These are phyloP conservation scores for Cepaea hortensis DNA, from an alignment of 2,888 invertebrate species.

Conservation along the genomic window DNA sequence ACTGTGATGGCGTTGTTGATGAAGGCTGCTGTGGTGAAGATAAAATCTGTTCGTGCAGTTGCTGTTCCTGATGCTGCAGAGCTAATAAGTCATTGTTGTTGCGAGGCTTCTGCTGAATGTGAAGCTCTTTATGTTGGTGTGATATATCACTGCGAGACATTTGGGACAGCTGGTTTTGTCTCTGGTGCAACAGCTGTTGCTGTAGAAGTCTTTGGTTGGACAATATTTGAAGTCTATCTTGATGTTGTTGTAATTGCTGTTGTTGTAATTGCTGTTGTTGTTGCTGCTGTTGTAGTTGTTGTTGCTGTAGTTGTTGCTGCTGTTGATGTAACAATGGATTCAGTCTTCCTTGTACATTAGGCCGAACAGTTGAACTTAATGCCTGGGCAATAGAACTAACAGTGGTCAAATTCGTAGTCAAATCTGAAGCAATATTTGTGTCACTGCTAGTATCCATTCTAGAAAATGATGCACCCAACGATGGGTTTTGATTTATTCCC, in stretches of 20 bases:
- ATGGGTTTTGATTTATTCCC: background rate
- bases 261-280: background rate
- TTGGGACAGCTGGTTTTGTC: conserved; percentile 11
- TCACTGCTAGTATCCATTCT: background rate
- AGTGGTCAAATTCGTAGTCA: background rate
- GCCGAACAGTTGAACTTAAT: conserved; percentile 5
- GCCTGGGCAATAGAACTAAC: conserved; percentile 20
- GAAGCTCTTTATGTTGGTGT: background rate
- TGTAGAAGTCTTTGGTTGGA: conserved; percentile 14
- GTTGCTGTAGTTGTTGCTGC: conserved; percentile 10
- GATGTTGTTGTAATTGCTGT: background rate
- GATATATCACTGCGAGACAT: background rate
- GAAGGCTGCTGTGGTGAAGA: conserved; percentile 39
- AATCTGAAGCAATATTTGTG: background rate
- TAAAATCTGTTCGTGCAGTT: conserved; percentile 36
- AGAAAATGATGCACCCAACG: background rate
- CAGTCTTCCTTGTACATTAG: background rate
- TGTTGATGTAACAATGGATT: background rate
- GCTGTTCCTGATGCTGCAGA: conserved; percentile 8
- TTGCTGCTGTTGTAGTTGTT: conserved; percentile 17
- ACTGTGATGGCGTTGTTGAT: conserved; percentile 26
- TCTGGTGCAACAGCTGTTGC: background rate
- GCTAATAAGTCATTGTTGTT: background rate
- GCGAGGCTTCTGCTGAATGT: background rate
- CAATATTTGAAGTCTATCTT: conserved; percentile 21